These are phyloP conservation scores for Antigone vipio DNA, from an alignment of 2,113 vertebrate genomes.

Conservation along the genomic window DNA sequence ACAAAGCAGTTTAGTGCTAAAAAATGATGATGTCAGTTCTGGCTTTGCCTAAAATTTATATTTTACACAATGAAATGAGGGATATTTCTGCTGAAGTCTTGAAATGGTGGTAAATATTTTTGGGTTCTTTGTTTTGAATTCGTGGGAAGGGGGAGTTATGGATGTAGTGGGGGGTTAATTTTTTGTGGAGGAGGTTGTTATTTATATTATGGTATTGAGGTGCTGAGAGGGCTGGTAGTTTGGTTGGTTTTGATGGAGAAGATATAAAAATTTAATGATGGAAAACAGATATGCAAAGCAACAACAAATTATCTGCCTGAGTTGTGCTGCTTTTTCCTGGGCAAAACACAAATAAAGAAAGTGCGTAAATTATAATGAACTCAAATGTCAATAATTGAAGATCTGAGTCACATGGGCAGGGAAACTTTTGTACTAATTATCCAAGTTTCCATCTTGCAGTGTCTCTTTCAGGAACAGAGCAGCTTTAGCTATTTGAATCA, in stretches of 20 bases:
- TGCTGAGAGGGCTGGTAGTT: background rate
- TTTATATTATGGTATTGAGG: background rate
- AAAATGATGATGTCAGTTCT: background rate
- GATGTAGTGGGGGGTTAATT: background rate
- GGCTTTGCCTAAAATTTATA: background rate
- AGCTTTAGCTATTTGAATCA: background rate
- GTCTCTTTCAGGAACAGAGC: background rate
- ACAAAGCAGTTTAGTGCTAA: background rate
- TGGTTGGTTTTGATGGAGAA: slow-evolving; percentile 8
- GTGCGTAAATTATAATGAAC: slow-evolving; percentile 27
- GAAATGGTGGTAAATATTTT: background rate
- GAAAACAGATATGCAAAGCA: slow-evolving; percentile 48
- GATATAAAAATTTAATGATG: slow-evolving; percentile 44
- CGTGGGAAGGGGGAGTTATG: background rate
- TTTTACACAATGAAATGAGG: background rate
- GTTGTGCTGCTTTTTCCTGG: slow-evolving; percentile 1
- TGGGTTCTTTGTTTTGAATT: background rate
- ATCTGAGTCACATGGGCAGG: background rate
- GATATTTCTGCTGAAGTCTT: background rate
- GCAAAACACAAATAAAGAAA: slow-evolving; percentile 27
- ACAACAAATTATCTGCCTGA: slow-evolving; percentile 53
- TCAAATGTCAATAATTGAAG: slow-evolving; percentile 45
- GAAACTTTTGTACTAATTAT: slow-evolving; percentile 27
- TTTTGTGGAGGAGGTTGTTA: background rate
- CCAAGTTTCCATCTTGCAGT: background rate